These are phyloP conservation scores for Sula dactylatra DNA, from an alignment of 2,113 vertebrate species.

Conservation along the genomic window DNA sequence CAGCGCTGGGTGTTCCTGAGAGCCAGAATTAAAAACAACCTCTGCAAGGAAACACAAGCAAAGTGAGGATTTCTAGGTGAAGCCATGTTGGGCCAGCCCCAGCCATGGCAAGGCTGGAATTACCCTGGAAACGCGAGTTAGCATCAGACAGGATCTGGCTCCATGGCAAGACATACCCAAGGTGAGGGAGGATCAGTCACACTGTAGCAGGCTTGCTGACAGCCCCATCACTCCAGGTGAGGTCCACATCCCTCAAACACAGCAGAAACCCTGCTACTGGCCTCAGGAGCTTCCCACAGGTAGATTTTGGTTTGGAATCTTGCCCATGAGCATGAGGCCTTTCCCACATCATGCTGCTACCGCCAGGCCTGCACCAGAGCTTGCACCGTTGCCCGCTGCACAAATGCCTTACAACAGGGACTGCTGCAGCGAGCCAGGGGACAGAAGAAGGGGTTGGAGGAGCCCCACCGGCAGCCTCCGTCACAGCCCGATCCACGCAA, in stretches of 20 bases:
- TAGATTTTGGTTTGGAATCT: background rate
- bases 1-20: background rate
- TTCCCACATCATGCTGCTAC: background rate
- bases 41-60: background rate
- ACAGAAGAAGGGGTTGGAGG: background rate
- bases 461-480: background rate
- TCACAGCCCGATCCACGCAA: background rate
- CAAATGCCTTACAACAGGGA: background rate
- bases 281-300: background rate
- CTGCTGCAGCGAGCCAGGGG: background rate
- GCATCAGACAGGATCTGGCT: background rate
- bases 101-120: background rate
- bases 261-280: background rate
- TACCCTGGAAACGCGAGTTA: background rate
- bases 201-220: background rate
- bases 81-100: background rate
- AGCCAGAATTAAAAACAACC: background rate
- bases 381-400: background rate
- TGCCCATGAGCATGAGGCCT: rapidly evolving
- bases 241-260: background rate
- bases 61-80: background rate
- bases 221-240: background rate
- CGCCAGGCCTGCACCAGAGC: background rate
- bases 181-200: background rate
- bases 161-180: background rate